These are phyloP conservation scores for Agonopterix alstromeriana DNA, from an alignment of 2,888 invertebrate genomes.

Conservation along the genomic window DNA sequence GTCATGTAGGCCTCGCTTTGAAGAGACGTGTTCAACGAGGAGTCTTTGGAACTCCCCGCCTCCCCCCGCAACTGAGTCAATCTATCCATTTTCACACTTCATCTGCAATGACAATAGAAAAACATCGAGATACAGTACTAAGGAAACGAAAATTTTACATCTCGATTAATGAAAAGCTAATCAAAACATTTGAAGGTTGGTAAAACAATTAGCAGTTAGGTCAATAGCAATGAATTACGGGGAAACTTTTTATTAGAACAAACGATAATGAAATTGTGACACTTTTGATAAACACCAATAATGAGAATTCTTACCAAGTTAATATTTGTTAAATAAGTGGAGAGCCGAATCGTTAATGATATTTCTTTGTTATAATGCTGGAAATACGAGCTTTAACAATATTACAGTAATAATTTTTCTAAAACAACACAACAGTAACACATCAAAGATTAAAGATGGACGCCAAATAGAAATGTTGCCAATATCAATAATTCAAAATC, in stretches of 20 bases:
- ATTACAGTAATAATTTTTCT: conserved; percentile 48
- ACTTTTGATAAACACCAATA: conserved; percentile 47
- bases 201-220: conserved; percentile 64
- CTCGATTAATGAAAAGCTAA: conserved; percentile 36
- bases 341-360: conserved; percentile 14
- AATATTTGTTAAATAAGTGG: conserved; percentile 25
- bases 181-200: conserved; percentile 57
- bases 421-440: conserved; percentile 72
- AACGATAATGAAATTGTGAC: conserved; percentile 68
- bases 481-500: conserved; percentile 1
- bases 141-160: conserved; percentile 5
- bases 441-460: conserved; percentile 74
- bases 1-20: conserved; percentile 61
- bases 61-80: conserved; percentile 59
- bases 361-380: conserved; percentile 8
- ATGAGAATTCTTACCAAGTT: conserved; percentile 27
- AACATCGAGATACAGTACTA: background rate
- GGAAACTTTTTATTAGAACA: conserved; percentile 64
- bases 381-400: conserved; percentile 18
- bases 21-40: conserved; percentile 54
- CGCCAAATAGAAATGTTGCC: conserved; percentile 68
- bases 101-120: conserved; percentile 54
- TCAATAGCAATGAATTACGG: conserved; percentile 65
- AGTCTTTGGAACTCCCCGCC: conserved; percentile 53
- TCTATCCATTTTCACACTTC: conserved; percentile 72